Evolutionary conservation across 1,140 invertebrate genomes (phyloP).

Genomic region (Stegodyphus mimosarum): DNA sequence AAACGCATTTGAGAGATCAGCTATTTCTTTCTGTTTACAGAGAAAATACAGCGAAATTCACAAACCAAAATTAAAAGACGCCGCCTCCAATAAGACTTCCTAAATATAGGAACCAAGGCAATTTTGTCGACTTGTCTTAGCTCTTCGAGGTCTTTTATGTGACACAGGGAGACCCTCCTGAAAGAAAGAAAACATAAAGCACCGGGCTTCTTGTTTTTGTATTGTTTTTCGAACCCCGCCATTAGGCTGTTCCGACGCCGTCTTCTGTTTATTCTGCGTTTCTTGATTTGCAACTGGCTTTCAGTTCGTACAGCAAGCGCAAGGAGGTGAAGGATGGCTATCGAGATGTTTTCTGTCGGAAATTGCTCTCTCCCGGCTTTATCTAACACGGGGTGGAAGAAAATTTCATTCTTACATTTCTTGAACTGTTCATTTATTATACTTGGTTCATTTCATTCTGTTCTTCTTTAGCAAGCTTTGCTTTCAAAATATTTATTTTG

Average conservation of each 20-base stretch:
- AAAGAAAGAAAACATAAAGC: background rate
- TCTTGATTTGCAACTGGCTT: background rate
- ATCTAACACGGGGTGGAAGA: too few relatives aligned
- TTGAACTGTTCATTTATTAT: too few relatives aligned
- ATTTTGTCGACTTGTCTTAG: background rate
- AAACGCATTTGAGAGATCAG: too few relatives aligned
- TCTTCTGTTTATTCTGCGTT: background rate
- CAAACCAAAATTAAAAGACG: conserved; percentile 16
- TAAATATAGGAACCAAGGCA: conserved; percentile 7
- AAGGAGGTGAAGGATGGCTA: background rate
- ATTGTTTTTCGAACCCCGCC: background rate
- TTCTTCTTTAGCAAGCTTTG: too few relatives aligned
- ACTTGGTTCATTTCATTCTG: too few relatives aligned
- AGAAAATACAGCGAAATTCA: background rate
- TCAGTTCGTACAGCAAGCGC: background rate
- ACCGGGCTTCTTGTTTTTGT: background rate
- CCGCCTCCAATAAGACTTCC: conserved; percentile 5
- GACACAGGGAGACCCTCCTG: background rate
- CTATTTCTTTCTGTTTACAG: background rate
- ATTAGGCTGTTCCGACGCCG: background rate
- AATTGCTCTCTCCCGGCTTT: too few relatives aligned
- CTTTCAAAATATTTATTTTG: too few relatives aligned
- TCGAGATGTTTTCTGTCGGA: background rate
- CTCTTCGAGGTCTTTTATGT: background rate
- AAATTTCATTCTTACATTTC: too few relatives aligned